These are phyloP conservation scores for Ia io DNA, from an alignment of 2,113 vertebrate species.

Conservation along the genomic window DNA sequence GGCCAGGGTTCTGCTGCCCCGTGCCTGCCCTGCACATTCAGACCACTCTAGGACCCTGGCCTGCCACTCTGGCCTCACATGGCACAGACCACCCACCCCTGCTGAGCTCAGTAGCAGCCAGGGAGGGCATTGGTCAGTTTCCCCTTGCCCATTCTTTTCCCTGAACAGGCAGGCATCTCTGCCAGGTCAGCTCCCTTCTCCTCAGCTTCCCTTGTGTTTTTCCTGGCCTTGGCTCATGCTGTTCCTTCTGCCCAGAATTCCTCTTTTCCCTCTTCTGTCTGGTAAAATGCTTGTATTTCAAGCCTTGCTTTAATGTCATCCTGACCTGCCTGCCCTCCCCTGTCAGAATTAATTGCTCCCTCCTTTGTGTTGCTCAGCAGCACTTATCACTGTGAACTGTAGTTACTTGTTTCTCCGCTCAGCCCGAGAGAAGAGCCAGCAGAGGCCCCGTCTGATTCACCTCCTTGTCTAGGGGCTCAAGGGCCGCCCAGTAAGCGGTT, in stretches of 20 bases:
- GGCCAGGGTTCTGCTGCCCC: not conserved
- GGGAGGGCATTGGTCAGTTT: not conserved
- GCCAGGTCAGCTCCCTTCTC: not conserved
- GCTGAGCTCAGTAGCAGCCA: not conserved
- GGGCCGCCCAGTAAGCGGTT: not conserved
- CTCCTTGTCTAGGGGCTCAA: not conserved
- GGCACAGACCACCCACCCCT: not conserved
- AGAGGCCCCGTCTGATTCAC: not conserved
- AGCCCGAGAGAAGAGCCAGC: not conserved
- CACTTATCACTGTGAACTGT: slow-evolving; percentile 57
- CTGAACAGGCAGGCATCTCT: not conserved
- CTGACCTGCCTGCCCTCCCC: slow-evolving; percentile 64
- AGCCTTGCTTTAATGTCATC: slow-evolving; percentile 59
- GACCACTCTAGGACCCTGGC: not conserved
- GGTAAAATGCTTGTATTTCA: slow-evolving; percentile 62
- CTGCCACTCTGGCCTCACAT: not conserved
- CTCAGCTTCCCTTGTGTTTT: slow-evolving; percentile 20
- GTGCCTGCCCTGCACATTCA: not conserved
- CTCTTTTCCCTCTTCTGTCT: slow-evolving; percentile 28
- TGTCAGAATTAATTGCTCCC: slow-evolving; percentile 73
- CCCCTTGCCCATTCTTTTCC: not conserved
- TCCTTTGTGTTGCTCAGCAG: slow-evolving; percentile 65
- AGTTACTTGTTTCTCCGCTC: slow-evolving; percentile 56
- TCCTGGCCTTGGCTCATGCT: not conserved
- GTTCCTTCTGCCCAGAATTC: slow-evolving; percentile 35